Conservation (phyloP, 2,113 vertebrate genomes). For the Cyprinodon tularosa region DNA sequence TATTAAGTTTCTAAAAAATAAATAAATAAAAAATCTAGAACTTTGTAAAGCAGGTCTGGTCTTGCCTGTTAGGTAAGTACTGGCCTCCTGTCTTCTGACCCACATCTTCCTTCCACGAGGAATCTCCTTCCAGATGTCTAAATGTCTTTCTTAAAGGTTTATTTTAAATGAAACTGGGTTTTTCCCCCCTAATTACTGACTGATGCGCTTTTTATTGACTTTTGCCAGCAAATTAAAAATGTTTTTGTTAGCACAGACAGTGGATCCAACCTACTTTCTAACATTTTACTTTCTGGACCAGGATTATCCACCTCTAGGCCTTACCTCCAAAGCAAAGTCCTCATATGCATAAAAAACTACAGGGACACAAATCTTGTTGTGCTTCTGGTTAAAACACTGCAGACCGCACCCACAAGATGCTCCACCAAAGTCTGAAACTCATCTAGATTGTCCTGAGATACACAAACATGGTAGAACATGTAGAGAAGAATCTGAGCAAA, state of each 20-base stretch:
- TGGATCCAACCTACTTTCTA: too few species aligned
- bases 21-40: neutral
- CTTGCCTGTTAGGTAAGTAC: slow-evolving; percentile 30
- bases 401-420: neutral
- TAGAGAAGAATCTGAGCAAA: neutral
- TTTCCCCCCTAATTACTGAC: neutral
- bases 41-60: slow-evolving; percentile 26
- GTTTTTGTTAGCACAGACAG: too few species aligned
- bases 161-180: neutral
- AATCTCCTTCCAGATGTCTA: neutral
- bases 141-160: neutral
- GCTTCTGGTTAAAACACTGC: neutral
- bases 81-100: slow-evolving; percentile 16
- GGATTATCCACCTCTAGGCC: too few species aligned
- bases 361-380: too few species aligned
- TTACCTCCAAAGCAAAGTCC: too few species aligned
- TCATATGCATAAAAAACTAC: too few species aligned
- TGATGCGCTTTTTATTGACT: neutral
- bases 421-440: neutral
- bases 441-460: neutral
- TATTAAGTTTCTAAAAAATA: neutral
- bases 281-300: too few species aligned
- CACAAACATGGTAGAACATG: neutral
- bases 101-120: slow-evolving; percentile 8
- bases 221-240: neutral